Evolutionary conservation across 2,113 vertebrate species (phyloP).

Genomic region (Notarius quadriscutis): DNA sequence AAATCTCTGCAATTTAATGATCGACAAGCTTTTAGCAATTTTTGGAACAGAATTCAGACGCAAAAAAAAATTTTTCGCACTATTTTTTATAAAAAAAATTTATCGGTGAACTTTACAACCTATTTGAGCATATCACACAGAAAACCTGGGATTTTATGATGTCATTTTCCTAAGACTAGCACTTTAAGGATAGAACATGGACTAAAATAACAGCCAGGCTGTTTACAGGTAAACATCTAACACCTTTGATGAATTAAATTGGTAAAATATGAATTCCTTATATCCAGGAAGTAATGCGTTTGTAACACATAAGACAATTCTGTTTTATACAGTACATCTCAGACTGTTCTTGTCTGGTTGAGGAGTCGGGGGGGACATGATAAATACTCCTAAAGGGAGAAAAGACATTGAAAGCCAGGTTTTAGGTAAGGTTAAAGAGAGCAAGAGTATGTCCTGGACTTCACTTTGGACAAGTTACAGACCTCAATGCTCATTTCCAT

Average conservation of each 20-base stretch:
- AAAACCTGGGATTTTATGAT: too few relatives aligned
- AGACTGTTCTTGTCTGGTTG: neutral
- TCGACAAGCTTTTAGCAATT: too few relatives aligned
- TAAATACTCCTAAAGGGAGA: slow-evolving; percentile 7
- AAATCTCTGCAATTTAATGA: too few relatives aligned
- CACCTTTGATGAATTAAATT: neutral
- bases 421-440: slow-evolving; percentile 54
- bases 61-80: too few relatives aligned
- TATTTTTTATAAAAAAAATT: neutral
- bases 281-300: neutral
- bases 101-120: too few relatives aligned
- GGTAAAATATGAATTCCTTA: neutral
- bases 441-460: slow-evolving; percentile 47
- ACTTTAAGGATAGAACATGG: neutral
- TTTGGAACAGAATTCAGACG: too few relatives aligned
- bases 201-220: neutral
- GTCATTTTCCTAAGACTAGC: too few relatives aligned
- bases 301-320: neutral
- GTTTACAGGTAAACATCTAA: neutral
- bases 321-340: neutral
- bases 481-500: slow-evolving; percentile 56
- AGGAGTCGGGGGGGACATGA: neutral
- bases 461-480: slow-evolving; percentile 65
- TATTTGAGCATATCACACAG: too few relatives aligned
- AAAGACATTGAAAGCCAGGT: slow-evolving; percentile 50